Evolutionary conservation across 2,113 vertebrate genomes (phyloP).

Genomic region (Neomonachus schauinslandi): DNA sequence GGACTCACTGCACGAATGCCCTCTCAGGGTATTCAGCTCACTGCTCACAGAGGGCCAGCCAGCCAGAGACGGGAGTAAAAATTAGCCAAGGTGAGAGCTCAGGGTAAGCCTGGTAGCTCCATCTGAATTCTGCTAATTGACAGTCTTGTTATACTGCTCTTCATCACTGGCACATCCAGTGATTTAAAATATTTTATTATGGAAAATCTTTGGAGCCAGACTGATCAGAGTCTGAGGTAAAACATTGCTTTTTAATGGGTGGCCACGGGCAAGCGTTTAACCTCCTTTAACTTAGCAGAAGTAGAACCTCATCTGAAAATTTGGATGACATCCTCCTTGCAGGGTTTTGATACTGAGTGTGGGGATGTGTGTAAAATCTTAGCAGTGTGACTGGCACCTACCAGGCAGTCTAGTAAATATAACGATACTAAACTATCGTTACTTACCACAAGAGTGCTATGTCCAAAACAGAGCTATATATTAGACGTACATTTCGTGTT

Average conservation of each 20-base stretch:
- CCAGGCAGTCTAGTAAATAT: neutral
- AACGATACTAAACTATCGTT: neutral
- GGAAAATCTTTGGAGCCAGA: neutral
- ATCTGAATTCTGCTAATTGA: neutral
- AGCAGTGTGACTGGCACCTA: neutral
- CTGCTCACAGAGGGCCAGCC: fast-evolving
- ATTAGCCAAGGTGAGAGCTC: neutral
- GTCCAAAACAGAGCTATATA: neutral
- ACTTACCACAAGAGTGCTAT: neutral
- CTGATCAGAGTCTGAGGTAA: neutral
- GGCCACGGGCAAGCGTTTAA: neutral
- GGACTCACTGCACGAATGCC: neutral
- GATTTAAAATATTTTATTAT: neutral
- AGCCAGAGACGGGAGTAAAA: neutral
- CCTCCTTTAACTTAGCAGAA: neutral
- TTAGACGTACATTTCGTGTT: neutral
- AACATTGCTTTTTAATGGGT: neutral
- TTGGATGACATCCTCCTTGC: neutral
- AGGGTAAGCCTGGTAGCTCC: neutral
- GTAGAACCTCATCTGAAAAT: neutral
- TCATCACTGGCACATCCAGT: neutral
- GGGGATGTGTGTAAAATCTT: neutral
- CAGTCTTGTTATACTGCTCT: neutral
- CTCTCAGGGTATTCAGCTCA: neutral
- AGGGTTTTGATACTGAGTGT: neutral